Base-by-base conservation (phyloP, 2,888 invertebrate species). In the Hypercompe scribonia region DNA sequence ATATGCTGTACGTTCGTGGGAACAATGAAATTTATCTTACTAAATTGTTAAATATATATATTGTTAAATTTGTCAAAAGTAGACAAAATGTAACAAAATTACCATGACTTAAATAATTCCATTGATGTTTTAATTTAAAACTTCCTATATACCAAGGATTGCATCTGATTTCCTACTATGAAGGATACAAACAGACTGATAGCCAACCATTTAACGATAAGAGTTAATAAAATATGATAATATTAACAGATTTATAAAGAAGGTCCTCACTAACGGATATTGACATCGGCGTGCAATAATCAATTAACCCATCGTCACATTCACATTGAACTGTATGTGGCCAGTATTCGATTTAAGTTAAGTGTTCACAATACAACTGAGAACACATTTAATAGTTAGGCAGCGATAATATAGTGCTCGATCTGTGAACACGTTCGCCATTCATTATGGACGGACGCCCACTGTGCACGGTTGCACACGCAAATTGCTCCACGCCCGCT, bases 391-490 rank as follows among this genome's bases (percentile, higher is more conserved):
- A 81, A 73, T 77, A 80, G 81, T 89, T 87, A 83, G 83, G 81
- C 83, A 83, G 83, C 79, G 84, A 88, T 87, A 87, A 86, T 87
- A 86, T 88, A 89, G 88, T 87, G 89, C 88, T 87, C 86, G 87
- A 90, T 90, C 85, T 89, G 87, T 85, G 86, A 89, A 89, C 89
- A 89, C 89, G 91, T 89, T 87, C 84, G 85, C 90, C 87, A 91
- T 92, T 92, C 91, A 93, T 93, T 92, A 92, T 89, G 86, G 87
- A 82, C 86, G 93, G 90, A 90, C 94, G 91, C 92, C 93, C 89
- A 93, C 92, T 92, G 93, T 91, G 94, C 93, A 90, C 92, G 86
- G 91, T 87, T 92, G 93, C 93, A 92, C 93, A 92, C 91, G 92
- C 93, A 93, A 94, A 93, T 94, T 93, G 92, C 90, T 89, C 88